Evolutionary conservation across 2,797 vertebrate genomes (phyloP), one percentile per base, ranked within the genome.

Genomic region (Paedocypris micromegethes): DNA sequence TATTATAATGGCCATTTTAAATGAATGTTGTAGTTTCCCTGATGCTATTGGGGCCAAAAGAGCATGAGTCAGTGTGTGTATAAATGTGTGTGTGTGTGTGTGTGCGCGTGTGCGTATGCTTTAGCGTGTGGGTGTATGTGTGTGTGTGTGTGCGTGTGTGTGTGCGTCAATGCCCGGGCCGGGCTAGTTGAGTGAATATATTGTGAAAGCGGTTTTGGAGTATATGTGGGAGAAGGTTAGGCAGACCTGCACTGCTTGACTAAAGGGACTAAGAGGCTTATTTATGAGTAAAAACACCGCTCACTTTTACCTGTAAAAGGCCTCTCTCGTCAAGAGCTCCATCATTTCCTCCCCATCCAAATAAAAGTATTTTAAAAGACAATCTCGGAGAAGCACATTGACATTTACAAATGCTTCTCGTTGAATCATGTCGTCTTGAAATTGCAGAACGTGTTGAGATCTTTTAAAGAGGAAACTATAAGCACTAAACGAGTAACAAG

Each of bases 191-290:
- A 49, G 45, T 23, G 49, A 54, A 53, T 62, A 6, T 56, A 56
- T 56, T 70, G 58, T 63, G 59, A 63, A 63, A 56, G 59, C 63
- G 62, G 68, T 70, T 70, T 63, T 70, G 59, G 68, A 70, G 59
- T 50, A 57, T 62, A 64, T 23, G 67, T 70, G 67, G 67, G 67
- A 63, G 67, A 55, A 46, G 67, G 67, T 62, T 49, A 63, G 43
- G 52, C 52, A 63, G 52, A 70, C 67, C 59, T 62, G 45, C 56
- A 56, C 40, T 55, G 39, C 58, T 43, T 6, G 9, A 46, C 58
- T 50, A 70, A 55, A 47, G 67, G 52, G 52, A 55, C 58, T 55
- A 70, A 62, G 67, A 70, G 67, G 44, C 52, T 44, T 62, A 62
- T 69, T 62, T 69, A 54, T 37, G 67, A 62, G 55, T 48, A 69